A percentile compares a stretch with the other conserved stretches of the same genome.
Conservation (phyloP, 2,888 invertebrate species). For the Drosophila demipolita region DNA sequence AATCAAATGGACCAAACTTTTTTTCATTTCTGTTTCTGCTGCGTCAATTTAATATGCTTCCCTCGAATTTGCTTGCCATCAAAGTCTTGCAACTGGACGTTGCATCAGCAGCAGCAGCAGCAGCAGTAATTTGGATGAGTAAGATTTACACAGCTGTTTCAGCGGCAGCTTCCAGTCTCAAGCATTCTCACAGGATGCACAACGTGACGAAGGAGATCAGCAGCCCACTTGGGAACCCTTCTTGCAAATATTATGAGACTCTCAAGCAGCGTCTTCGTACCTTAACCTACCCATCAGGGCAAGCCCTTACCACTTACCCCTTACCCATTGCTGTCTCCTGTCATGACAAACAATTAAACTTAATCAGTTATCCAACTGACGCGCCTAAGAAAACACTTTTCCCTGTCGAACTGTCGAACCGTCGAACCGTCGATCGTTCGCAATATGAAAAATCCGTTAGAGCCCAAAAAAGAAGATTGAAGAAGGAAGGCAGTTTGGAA, state of each 20-base stretch:
- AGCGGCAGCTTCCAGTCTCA: neutral
- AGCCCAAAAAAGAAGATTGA: slow-evolving; percentile 13
- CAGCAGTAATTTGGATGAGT: neutral
- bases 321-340: slow-evolving; percentile 19
- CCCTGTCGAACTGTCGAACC: slow-evolving; percentile 36
- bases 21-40: neutral
- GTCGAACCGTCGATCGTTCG: slow-evolving; percentile 39
- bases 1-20: slow-evolving; percentile 32
- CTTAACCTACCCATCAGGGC: neutral
- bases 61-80: neutral
- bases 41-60: slow-evolving; percentile 6
- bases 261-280: slow-evolving; percentile 36
- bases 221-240: slow-evolving; percentile 40
- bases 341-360: slow-evolving; percentile 61
- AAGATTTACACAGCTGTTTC: slow-evolving; percentile 36
- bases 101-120: neutral
- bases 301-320: neutral
- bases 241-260: slow-evolving; percentile 57
- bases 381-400: slow-evolving; percentile 65
- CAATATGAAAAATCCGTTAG: slow-evolving; percentile 50
- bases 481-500: slow-evolving; percentile 10
- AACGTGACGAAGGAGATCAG: neutral
- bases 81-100: slow-evolving; percentile 14
- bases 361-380: slow-evolving; percentile 64
- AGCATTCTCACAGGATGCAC: slow-evolving; percentile 37